phyloP scores from a whole-genome alignment of 2,797 vertebrate genomes.

The Otolemur crassicaudatus region DNA sequence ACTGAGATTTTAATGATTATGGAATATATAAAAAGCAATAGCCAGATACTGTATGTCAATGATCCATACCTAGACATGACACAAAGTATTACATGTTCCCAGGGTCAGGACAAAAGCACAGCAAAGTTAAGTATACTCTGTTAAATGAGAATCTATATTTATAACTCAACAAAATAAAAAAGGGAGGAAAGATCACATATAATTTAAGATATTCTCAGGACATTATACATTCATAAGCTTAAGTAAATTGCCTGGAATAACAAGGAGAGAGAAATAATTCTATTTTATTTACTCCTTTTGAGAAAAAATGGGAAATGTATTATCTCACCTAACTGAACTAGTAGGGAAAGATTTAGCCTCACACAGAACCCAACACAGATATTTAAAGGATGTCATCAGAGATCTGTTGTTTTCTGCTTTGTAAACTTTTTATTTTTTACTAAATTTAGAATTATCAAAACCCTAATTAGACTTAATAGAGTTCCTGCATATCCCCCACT shows the following conservation, averaged over 20 bases:
- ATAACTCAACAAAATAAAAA: not conserved
- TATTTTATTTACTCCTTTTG: not conserved
- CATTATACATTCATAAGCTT: not conserved
- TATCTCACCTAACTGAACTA: not conserved
- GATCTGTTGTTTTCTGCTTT: not conserved
- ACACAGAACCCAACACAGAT: not conserved
- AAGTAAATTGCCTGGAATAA: not conserved
- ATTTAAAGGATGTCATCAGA: not conserved
- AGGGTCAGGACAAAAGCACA: not conserved
- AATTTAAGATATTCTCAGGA: not conserved
- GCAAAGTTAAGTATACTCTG: not conserved
- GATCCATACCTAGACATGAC: not conserved
- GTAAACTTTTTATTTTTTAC: not conserved
- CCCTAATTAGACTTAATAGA: not conserved
- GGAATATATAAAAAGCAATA: not conserved
- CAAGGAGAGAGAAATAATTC: not conserved
- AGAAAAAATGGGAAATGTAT: not conserved
- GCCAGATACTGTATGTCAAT: not conserved
- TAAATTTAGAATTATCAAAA: not conserved
- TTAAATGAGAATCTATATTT: not conserved
- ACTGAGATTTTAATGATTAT: not conserved
- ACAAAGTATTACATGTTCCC: not conserved
- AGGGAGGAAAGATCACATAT: not conserved
- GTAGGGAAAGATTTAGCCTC: not conserved
- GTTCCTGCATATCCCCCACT: not conserved